Percentiles rank a stretch among this genome's conserved stretches.
Evolutionary conservation across 2,888 invertebrate genomes (phyloP).

Genomic region (Spatulosminthurus flaviceps): DNA sequence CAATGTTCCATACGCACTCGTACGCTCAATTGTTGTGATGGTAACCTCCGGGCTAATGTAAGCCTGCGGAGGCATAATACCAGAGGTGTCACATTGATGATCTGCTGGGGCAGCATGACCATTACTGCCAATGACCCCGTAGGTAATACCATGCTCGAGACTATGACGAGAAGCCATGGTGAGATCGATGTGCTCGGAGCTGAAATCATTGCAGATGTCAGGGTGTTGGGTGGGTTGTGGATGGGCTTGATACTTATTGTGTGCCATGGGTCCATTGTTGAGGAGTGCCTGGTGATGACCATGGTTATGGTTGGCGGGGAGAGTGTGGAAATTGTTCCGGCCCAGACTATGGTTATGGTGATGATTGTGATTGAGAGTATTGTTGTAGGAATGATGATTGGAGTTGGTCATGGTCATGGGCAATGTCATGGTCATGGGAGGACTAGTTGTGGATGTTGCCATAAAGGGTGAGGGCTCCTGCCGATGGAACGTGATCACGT

Average conservation of each 20-base stretch:
- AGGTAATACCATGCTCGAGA: constrained; percentile 38
- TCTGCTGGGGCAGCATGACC: constrained; percentile 18
- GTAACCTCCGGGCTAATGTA: constrained; percentile 62
- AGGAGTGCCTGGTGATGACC: constrained; percentile 18
- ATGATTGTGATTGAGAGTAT: neutral
- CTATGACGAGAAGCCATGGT: constrained; percentile 40
- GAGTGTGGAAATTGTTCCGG: constrained; percentile 44
- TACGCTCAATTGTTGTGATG: constrained; percentile 61
- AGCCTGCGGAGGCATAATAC: constrained; percentile 56
- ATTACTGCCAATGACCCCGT: neutral
- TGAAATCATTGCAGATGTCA: constrained; percentile 60
- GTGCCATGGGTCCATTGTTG: constrained; percentile 40
- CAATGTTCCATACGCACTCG: constrained; percentile 56
- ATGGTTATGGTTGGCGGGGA: constrained; percentile 40
- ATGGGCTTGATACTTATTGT: constrained; percentile 49
- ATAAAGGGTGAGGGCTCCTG: constrained; percentile 61
- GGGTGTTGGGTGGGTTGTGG: constrained; percentile 51
- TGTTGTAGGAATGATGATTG: constrained; percentile 28
- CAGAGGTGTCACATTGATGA: constrained; percentile 23
- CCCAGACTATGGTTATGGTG: constrained; percentile 21
- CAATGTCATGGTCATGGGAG: constrained; percentile 25
- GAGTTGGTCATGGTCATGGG: constrained; percentile 22
- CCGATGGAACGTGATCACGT: constrained; percentile 62
- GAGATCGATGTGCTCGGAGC: constrained; percentile 53
- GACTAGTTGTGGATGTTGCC: constrained; percentile 48